Base-by-base conservation (phyloP, 2,797 vertebrate genomes). In the Falco concolor region DNA sequence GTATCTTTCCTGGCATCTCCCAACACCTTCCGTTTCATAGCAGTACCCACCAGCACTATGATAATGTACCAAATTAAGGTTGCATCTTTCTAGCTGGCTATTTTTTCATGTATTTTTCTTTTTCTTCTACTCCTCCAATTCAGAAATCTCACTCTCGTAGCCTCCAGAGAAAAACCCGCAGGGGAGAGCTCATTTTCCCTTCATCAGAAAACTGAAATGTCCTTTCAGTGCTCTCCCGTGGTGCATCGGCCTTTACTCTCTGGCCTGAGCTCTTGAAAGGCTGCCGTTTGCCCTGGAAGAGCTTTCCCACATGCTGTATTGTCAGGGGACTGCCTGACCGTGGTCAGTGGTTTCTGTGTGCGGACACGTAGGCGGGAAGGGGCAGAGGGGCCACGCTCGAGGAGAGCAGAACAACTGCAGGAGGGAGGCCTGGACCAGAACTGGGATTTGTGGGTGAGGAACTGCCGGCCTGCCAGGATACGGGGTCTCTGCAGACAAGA, bases 261-360 rank as follows among this genome's bases (percentile, higher is more conserved):
- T 60, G 81, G 72, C 83, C 91, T 2, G 42, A 60, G 92, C 83
- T 82, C 68, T 72, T 57, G 27, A 23, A n/a, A 65, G 74, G 67
- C 70, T 74, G 80, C 89, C 2, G 53, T 40, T 82, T 17, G 0
- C 84, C 77, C 42, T 89, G 86, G 86, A 87, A 95, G 88, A 95
- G 92, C 73, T 95, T 96, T 96, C 93, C 95, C 95, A 96, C 88
- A 89, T 92, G 91, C 87, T 23, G 11, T 63, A 59, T 74, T 34
- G 65, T 84, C 91, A 89, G 89, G 92, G 95, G 93, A 94, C 73
- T 0, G 87, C 85, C 91, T 87, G 93, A 45, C 89, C 82, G 9
- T 32, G 89, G 28, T 50, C 94, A 38, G 90, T 1, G 77, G 61
- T 91, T 90, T 72, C 87, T 67, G 19, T 44, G 63, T 12, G 73